phyloP scores from a whole-genome alignment of 1,140 invertebrate genomes.

The Lepeophtheirus salmonis region DNA sequence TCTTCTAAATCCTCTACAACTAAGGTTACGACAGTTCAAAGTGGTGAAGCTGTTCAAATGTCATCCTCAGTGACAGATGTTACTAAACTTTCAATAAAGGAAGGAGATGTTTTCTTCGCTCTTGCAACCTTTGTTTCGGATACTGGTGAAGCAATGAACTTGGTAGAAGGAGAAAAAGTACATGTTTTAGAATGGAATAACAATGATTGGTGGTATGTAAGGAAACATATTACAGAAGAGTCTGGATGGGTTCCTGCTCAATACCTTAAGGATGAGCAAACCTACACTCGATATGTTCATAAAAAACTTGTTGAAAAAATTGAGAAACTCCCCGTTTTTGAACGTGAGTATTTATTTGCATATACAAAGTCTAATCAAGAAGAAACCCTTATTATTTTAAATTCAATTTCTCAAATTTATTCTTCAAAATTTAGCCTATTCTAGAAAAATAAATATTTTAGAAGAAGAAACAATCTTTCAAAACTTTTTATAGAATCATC shows the following conservation, averaged over 20 bases:
- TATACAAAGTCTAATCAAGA: background rate
- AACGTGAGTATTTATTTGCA: conserved; percentile 48
- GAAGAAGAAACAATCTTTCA: no score
- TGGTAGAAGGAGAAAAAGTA: conserved; percentile 72
- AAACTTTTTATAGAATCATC: no score
- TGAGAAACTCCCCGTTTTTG: conserved; percentile 69
- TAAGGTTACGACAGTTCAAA: background rate
- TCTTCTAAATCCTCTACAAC: background rate
- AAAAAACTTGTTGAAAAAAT: conserved; percentile 75
- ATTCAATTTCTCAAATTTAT: background rate
- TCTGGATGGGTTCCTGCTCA: conserved; percentile 78
- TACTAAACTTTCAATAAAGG: conserved; percentile 32
- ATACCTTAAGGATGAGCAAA: conserved; percentile 56
- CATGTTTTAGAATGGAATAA: conserved; percentile 40
- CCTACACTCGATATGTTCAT: conserved; percentile 60
- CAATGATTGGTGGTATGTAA: conserved; percentile 50
- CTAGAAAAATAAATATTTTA: no score
- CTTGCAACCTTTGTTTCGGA: conserved; percentile 70
- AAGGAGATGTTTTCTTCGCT: conserved; percentile 56
- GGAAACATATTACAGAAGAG: conserved; percentile 68
- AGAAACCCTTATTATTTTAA: background rate
- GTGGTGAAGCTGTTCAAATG: background rate
- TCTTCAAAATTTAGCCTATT: no score
- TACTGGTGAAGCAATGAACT: conserved; percentile 59
- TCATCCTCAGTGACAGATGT: background rate